Percentiles rank a stretch among this genome's conserved stretches.
Conservation (phyloP, 2,888 invertebrate species). For the Cataglyphis altisquamis region DNA sequence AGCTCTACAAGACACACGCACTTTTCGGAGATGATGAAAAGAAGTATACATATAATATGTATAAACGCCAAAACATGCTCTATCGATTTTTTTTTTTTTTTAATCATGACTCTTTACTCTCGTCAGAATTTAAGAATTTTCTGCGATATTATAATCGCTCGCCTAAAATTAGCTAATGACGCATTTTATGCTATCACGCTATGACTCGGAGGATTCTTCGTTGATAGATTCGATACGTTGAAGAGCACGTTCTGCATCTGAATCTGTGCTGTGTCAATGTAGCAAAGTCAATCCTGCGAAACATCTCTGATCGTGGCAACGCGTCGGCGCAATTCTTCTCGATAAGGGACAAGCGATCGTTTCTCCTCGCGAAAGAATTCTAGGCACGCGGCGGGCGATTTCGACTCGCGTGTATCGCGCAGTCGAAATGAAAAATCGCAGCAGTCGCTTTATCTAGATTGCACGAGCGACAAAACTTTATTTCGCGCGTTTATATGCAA, state of each 20-base stretch:
- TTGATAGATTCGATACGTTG: background rate
- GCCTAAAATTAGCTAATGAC: background rate
- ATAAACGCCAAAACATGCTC: background rate
- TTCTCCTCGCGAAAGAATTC: conserved; percentile 10
- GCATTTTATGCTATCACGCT: no score
- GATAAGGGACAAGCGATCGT: background rate
- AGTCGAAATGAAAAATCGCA: conserved; percentile 9
- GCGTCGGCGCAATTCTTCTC: background rate
- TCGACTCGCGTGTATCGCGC: background rate
- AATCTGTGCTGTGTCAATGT: background rate
- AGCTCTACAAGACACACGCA: background rate
- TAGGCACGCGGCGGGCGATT: background rate
- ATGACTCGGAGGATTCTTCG: background rate
- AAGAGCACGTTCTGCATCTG: conserved; percentile 3
- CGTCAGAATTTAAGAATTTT: background rate
- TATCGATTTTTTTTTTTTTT: background rate
- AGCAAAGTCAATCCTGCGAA: background rate
- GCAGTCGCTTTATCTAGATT: background rate
- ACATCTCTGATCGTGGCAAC: conserved; percentile 4
- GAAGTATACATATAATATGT: background rate
- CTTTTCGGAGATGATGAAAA: background rate
- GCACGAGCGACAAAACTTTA: conserved; percentile 7
- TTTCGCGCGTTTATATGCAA: conserved; percentile 4
- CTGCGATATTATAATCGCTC: background rate
- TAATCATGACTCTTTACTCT: background rate